These are phyloP conservation scores for Sardina pilchardus DNA, from an alignment of 2,113 vertebrate genomes.

Conservation along the genomic window DNA sequence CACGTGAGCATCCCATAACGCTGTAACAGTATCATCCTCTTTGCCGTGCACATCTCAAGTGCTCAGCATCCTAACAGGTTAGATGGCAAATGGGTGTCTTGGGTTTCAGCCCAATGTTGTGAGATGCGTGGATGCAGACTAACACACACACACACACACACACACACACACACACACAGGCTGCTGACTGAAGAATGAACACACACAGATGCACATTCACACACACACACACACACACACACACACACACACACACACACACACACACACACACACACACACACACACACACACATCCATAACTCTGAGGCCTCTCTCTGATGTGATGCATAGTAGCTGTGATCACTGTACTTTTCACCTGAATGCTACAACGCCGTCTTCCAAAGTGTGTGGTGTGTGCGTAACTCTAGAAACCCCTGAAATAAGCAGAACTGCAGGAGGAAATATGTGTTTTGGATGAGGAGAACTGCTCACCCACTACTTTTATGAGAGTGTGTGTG, in stretches of 20 bases:
- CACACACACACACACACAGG: not conserved
- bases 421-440: not conserved
- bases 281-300: not conserved
- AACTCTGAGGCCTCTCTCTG: too few relatives aligned
- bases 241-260: not conserved
- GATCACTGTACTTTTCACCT: too few relatives aligned
- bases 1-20: not conserved
- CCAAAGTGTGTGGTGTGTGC: too few relatives aligned
- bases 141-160: slow-evolving; percentile 1
- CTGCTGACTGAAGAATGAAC: not conserved
- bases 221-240: too few relatives aligned
- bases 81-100: not conserved
- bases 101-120: not conserved
- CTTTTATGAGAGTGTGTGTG: not conserved
- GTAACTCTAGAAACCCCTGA: too few relatives aligned
- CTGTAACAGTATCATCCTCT: not conserved
- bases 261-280: not conserved
- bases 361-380: too few relatives aligned
- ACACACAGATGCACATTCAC: too few relatives aligned
- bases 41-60: not conserved
- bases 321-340: too few relatives aligned
- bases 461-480: not conserved
- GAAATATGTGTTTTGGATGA: not conserved
- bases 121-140: not conserved
- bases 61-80: not conserved